Conservation (phyloP, 2,888 invertebrate genomes). For the Candidula unifasciata region DNA sequence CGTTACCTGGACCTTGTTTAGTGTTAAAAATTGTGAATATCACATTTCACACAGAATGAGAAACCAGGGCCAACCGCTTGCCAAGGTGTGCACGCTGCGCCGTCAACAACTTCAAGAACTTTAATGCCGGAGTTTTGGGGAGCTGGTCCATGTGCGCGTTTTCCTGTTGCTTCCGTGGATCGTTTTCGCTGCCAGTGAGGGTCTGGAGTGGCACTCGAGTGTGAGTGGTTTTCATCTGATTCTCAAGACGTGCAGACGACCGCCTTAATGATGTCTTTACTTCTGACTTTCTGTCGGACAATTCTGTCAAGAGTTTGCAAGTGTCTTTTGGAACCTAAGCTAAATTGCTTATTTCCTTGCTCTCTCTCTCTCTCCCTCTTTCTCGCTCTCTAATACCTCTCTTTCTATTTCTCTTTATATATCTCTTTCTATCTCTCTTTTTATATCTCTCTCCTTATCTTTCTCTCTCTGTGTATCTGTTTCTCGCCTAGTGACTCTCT, state of each 20-base stretch:
- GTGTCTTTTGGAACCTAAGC: constrained; percentile 6
- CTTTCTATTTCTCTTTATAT: neutral
- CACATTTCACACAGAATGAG: neutral
- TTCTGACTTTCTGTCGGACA: constrained; percentile 14
- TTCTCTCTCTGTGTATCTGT: neutral
- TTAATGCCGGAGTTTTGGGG: too few relatives aligned
- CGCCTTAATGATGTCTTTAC: neutral
- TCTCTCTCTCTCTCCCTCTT: neutral
- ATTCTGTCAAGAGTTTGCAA: constrained; percentile 5
- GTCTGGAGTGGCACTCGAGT: neutral
- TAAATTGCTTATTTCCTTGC: neutral
- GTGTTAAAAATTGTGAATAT: too few relatives aligned
- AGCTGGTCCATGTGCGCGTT: neutral
- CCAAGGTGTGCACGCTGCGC: neutral
- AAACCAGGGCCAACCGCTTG: neutral
- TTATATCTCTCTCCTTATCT: too few relatives aligned
- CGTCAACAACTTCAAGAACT: neutral
- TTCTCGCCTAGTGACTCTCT: neutral
- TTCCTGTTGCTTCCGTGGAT: neutral
- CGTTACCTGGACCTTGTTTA: too few relatives aligned
- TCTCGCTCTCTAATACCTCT: constrained; percentile 24
- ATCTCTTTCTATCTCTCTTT: too few relatives aligned
- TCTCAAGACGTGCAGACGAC: neutral
- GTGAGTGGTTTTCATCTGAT: constrained; percentile 15
- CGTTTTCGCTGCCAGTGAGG: neutral